Percentiles rank a stretch among this genome's conserved stretches.
Evolutionary conservation across 2,888 invertebrate species (phyloP).

Genomic region (Gastracanthus pulcherrimus): DNA sequence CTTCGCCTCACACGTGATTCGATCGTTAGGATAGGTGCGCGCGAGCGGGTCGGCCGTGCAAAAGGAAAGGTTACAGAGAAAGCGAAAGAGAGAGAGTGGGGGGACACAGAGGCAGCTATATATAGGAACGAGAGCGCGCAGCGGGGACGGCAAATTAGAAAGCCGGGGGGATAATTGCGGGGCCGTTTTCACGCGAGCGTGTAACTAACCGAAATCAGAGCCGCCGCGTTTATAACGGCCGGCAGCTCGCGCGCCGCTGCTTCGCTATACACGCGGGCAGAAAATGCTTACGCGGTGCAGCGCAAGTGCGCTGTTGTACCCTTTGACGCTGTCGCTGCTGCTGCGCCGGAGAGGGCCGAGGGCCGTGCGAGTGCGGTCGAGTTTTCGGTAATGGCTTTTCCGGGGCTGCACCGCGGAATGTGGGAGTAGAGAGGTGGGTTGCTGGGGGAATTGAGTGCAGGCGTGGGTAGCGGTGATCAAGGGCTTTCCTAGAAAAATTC

Average conservation of each 20-base stretch:
- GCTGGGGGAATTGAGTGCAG: not conserved
- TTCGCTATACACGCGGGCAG: not conserved
- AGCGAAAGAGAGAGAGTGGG: not conserved
- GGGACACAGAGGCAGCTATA: not conserved
- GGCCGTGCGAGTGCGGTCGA: too few species aligned
- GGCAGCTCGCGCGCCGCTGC: not conserved
- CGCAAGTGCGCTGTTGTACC: not conserved
- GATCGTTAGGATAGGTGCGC: conserved; percentile 43
- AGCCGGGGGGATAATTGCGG: conserved; percentile 47
- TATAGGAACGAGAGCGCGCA: not conserved
- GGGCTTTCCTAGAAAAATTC: not conserved
- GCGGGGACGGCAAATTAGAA: conserved; percentile 49
- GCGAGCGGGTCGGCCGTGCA: too few species aligned
- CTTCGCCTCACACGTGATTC: conserved; percentile 25
- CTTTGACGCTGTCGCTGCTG: conserved; percentile 17
- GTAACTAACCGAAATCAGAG: conserved; percentile 47
- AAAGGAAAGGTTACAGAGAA: too few species aligned
- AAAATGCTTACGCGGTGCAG: conserved; percentile 28
- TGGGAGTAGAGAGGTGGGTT: not conserved
- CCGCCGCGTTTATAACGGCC: conserved; percentile 16
- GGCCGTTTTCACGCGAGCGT: conserved; percentile 48
- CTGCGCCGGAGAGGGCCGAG: too few species aligned
- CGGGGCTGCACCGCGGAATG: not conserved
- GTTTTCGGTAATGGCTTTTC: conserved; percentile 52
- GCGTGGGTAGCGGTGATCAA: not conserved